Evolutionary conservation across 2,888 invertebrate species (phyloP).

Genomic region (Halictus ligatus): DNA sequence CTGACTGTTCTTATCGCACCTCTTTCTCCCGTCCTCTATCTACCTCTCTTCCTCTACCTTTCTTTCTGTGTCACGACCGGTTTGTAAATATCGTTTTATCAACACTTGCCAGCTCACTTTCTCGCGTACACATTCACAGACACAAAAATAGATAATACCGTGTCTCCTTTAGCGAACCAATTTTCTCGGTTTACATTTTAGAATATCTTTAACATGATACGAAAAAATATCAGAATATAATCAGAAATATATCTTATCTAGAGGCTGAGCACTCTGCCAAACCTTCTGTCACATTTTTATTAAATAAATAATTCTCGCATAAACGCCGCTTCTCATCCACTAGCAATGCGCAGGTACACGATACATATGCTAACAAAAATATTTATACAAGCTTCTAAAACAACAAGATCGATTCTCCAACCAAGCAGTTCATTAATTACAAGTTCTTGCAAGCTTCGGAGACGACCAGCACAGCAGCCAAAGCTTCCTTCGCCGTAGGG

Average conservation of each 20-base stretch:
- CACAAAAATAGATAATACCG: background rate
- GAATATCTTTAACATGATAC: no score
- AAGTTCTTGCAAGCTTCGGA: constrained; percentile 85
- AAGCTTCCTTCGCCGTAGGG: constrained; percentile 90
- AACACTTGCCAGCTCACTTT: background rate
- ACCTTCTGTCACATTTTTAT: constrained; percentile 25
- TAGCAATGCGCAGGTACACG: constrained; percentile 3
- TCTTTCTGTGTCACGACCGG: background rate
- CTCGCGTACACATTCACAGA: no score
- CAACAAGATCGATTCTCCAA: background rate
- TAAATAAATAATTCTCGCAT: constrained; percentile 58
- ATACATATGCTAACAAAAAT: constrained; percentile 18
- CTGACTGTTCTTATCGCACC: background rate
- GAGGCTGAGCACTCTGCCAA: background rate
- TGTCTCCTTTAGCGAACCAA: no score
- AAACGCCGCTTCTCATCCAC: constrained; percentile 1
- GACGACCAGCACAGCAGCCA: constrained; percentile 89
- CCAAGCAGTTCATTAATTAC: constrained; percentile 29
- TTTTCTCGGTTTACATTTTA: no score
- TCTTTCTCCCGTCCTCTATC: background rate
- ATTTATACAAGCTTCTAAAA: constrained; percentile 39
- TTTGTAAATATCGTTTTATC: background rate
- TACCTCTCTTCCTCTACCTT: background rate
- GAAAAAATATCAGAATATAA: background rate
- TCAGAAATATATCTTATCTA: background rate